Base-by-base conservation (phyloP, 1,140 invertebrate genomes). In the Amyelois transitella region DNA sequence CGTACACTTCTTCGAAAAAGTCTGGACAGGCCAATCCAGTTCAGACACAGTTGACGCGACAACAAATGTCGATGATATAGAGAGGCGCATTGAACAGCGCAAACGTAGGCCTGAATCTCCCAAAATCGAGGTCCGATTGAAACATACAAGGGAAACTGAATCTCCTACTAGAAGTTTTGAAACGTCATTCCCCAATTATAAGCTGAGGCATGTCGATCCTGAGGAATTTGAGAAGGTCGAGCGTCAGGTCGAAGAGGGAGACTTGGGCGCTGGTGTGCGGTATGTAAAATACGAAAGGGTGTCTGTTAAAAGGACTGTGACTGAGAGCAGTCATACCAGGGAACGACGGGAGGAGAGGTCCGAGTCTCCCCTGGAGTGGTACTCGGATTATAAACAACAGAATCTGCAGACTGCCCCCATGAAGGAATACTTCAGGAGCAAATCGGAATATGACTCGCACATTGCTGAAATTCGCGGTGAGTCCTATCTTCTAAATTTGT, bases 381-480 rank as follows among this genome's bases (percentile, higher is more conserved):
- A 83, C 80, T 60, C 80, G 38, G 77, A 87, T 77, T 81, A 83
- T 69, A 66, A 81, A 60, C 82, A 88, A 47, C 78, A 87, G 58
- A 71, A 81, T 3, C 68, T 90, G 57, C 89, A 91, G 66, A 88
- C 90, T 60, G 88, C 90, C 17, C 81, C 89, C 12, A 90, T 90
- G 67, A 91, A 91, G 79, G 91, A 93, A 50, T 93, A 91, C 64
- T 83, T 91, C 28, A 89, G 93, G 66, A 95, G 92, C 81, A 93
- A 92, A 77, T 94, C 93, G 64, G 93, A 96, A 78, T 96, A 94
- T 81, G 95, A 96, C 79, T 92, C 93, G n/a, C 95, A 96, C 85
- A 96, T 96, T 77, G 92, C 92, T 58, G 91, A 94, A 86, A 95
- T 95, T 71, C 92, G 93, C 96, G 95, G 95, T 96, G 91, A 84